phyloP scores from a whole-genome alignment of 2,113 vertebrate genomes.

The Rhombomys opimus region DNA sequence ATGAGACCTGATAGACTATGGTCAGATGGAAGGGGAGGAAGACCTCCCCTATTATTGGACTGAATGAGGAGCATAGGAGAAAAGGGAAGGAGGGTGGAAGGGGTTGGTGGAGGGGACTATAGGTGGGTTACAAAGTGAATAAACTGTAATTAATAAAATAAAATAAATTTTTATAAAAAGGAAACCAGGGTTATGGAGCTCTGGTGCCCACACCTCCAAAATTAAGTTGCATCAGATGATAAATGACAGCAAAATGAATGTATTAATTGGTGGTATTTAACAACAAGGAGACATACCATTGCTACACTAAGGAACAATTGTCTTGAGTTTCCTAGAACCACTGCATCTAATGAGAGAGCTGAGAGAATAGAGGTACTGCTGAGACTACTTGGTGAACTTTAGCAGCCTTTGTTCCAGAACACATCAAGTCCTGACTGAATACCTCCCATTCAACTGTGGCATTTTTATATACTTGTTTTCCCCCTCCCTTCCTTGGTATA shows the following conservation, averaged over 20 bases:
- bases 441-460: not conserved
- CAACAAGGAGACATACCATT: constrained; percentile 58
- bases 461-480: not conserved
- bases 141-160: no score
- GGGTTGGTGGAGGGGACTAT: no score
- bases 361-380: constrained; percentile 47
- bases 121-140: no score
- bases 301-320: constrained; percentile 48
- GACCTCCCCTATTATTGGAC: no score
- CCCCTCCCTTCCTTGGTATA: not conserved
- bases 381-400: constrained; percentile 12
- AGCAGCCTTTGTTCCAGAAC: not conserved
- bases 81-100: no score
- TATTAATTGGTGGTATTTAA: constrained; percentile 54
- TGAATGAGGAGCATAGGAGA: no score
- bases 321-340: constrained; percentile 46
- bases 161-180: no score
- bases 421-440: constrained; percentile 29
- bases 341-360: constrained; percentile 27
- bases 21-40: no score
- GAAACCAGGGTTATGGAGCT: constrained; percentile 15
- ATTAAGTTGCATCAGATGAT: constrained; percentile 28
- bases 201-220: constrained; percentile 43
- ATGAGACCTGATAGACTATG: no score
- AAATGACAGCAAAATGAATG: constrained; percentile 59